Percentiles rank a stretch among this genome's conserved stretches.
phyloP scores from a whole-genome alignment of 2,888 invertebrate genomes.

The Ormyrus labotus region DNA sequence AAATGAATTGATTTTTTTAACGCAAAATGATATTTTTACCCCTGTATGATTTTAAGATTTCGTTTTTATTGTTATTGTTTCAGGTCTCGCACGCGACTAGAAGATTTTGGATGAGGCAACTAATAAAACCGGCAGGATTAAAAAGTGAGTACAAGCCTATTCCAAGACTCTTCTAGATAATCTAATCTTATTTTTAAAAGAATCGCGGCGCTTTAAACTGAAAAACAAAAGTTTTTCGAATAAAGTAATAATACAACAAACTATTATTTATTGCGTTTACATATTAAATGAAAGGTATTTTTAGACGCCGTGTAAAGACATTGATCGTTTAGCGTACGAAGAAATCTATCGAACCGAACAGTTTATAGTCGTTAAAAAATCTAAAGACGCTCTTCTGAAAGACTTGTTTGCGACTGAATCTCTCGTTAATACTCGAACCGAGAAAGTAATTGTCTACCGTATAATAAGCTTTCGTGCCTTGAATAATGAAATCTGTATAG shows the following conservation, averaged over 20 bases:
- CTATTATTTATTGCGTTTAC: background rate
- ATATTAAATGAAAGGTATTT: background rate
- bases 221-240: no score
- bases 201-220: no score
- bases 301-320: constrained; percentile 22
- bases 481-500: no score
- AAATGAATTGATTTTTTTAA: no score
- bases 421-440: no score
- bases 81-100: constrained; percentile 62
- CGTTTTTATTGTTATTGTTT: constrained; percentile 53
- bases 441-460: no score
- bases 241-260: background rate
- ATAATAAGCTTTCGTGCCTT: no score
- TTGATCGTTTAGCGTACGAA: constrained; percentile 13
- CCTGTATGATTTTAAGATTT: no score
- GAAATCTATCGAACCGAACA: constrained; percentile 3
- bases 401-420: background rate
- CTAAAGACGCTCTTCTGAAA: background rate
- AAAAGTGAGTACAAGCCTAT: constrained; percentile 58
- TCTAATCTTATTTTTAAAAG: no score
- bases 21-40: no score
- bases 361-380: background rate
- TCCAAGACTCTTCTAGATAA: no score
- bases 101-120: constrained; percentile 67
- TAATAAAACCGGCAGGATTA: constrained; percentile 62